Evolutionary conservation across 1,140 invertebrate species (phyloP), one percentile per base, ranked within the genome.

Genomic region (Brachionus rubens): DNA sequence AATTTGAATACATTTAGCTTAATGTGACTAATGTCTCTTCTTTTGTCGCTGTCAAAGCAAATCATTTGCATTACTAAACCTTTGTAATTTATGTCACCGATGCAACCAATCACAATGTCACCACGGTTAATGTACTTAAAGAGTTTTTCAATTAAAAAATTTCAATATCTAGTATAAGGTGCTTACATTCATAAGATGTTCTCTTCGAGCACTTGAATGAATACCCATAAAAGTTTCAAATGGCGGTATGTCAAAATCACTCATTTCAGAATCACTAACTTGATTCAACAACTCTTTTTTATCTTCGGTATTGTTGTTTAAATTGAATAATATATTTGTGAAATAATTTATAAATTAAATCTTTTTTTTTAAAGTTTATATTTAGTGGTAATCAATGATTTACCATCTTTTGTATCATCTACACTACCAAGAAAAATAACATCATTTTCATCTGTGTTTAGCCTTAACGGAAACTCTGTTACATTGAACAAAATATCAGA

Each of bases 281-380:
- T 46, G 9, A 46, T 46, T 40, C 12, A 12, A 40, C 12, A 40
- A 40, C 4, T 40, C 36, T 40, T 40, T 40, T 40, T 40, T 40
- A 40, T 6, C n/a, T n/a, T 40, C 36, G 4, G 12, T 40, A 40
- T 36, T 40, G 16, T 14, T 62, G 5, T 40, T 62, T 40, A 36
- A 19, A 40, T 16, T 62, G 33, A 36, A 62, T 33, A 62, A 33
- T 62, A 62, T 62, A 36, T 62, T n/a, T n/a, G n/a, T n/a, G n/a
- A n/a, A n/a, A n/a, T n/a, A n/a, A n/a, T n/a, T n/a, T n/a, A n/a
- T n/a, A n/a, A n/a, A n/a, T n/a, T n/a, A n/a, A n/a, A n/a, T n/a
- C n/a, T n/a, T n/a, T n/a, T n/a, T n/a, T n/a, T n/a, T n/a, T n/a
- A n/a, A n/a, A n/a, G n/a, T n/a, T n/a, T n/a, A n/a, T n/a, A n/a